Evolutionary conservation across 2,113 vertebrate species (phyloP).

Genomic region (Myrmophylax atrothorax): DNA sequence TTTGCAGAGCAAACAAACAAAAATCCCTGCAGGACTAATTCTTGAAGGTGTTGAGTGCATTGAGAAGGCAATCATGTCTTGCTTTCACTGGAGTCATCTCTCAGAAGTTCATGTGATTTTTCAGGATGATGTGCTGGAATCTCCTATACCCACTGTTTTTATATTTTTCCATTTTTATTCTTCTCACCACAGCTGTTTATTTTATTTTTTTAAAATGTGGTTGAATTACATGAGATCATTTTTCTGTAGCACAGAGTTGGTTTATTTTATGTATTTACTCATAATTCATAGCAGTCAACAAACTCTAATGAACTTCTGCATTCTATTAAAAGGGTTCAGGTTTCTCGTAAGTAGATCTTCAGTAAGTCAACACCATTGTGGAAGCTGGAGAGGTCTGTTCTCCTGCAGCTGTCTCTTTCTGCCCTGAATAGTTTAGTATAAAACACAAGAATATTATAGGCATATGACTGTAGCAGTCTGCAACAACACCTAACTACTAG

Average conservation of each 20-base stretch:
- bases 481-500: neutral
- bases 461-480: neutral
- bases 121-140: neutral
- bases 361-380: neutral
- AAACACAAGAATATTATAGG: neutral
- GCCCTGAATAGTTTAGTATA: neutral
- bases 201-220: neutral
- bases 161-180: neutral
- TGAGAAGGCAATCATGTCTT: rapidly evolving
- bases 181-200: neutral
- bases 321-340: neutral
- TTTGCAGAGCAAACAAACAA: neutral
- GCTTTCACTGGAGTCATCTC: neutral
- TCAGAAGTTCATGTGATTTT: rapidly evolving
- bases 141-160: neutral
- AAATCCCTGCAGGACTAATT: neutral
- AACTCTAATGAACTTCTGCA: neutral
- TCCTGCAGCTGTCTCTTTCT: neutral
- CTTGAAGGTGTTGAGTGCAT: neutral
- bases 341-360: neutral
- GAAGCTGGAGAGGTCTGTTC: neutral
- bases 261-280: neutral
- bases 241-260: neutral
- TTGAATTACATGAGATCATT: neutral
- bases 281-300: neutral